A percentile compares a stretch with the other conserved stretches of the same genome.
These are phyloP conservation scores for Pica pica DNA, from an alignment of 2,113 vertebrate species.

Conservation along the genomic window DNA sequence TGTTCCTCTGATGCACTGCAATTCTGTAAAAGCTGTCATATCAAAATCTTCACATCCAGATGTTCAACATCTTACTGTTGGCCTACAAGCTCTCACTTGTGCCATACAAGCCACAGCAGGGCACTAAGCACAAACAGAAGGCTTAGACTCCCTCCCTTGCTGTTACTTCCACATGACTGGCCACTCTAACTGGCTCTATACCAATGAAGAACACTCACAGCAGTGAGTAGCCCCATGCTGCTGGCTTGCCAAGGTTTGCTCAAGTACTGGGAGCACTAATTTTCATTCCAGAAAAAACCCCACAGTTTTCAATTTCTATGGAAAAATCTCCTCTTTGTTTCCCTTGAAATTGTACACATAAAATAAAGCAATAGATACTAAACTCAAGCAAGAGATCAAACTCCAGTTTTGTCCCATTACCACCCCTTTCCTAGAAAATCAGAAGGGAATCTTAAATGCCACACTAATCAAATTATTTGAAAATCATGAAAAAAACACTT, in stretches of 20 bases:
- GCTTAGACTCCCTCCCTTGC: not conserved
- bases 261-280: accelerated
- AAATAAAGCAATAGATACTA: not conserved
- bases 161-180: not conserved
- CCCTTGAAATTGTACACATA: not conserved
- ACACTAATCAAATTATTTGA: not conserved
- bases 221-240: not conserved
- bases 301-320: not conserved
- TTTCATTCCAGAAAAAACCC: not conserved
- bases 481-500: not conserved
- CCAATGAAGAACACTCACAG: not conserved
- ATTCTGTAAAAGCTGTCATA: not conserved
- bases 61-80: accelerated
- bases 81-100: not conserved
- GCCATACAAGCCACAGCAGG: not conserved
- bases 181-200: not conserved
- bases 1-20: not conserved
- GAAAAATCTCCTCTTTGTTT: not conserved
- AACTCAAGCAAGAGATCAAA: not conserved
- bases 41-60: not conserved
- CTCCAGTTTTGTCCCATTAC: not conserved
- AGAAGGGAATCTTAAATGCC: not conserved
- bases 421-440: not conserved
- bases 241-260: not conserved
- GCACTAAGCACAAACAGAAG: not conserved